Conservation (phyloP, 2,797 vertebrate genomes). For the Sphenodon punctatus region DNA sequence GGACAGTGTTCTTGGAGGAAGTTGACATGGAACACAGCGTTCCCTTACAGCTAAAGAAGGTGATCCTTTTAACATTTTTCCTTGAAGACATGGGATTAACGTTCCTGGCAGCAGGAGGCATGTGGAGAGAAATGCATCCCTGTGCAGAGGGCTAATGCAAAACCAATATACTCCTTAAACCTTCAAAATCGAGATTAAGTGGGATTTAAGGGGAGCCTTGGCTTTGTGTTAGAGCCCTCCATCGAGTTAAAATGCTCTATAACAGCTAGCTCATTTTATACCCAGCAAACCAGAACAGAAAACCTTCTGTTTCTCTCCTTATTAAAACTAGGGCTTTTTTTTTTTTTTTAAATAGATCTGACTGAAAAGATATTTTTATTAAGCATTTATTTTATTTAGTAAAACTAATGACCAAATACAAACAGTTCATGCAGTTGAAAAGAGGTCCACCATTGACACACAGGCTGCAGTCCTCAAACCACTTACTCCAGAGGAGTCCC, state of each 20-base stretch:
- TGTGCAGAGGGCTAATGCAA: not conserved
- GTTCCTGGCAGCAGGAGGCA: not conserved
- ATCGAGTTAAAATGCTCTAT: conserved; percentile 19
- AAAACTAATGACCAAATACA: not conserved
- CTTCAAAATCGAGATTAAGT: not conserved
- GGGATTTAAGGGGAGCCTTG: no score
- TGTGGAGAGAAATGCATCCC: not conserved
- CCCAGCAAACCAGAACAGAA: not conserved
- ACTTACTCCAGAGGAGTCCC: no score
- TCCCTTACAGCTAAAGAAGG: not conserved
- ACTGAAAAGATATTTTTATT: not conserved
- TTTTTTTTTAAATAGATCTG: not conserved
- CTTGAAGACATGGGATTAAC: not conserved
- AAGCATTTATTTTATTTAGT: not conserved
- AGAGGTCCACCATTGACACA: not conserved
- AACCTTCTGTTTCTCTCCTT: not conserved
- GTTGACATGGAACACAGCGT: accelerated
- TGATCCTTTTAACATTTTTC: conserved; percentile 7
- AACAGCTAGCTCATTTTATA: not conserved
- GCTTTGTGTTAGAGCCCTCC: no score
- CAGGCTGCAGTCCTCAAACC: no score
- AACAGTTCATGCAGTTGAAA: not conserved
- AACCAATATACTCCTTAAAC: not conserved
- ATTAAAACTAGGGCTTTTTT: no score
- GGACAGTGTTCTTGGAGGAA: accelerated